Evolutionary conservation across 2,113 vertebrate species (phyloP).

Genomic region (Ivindomyrus marchei): DNA sequence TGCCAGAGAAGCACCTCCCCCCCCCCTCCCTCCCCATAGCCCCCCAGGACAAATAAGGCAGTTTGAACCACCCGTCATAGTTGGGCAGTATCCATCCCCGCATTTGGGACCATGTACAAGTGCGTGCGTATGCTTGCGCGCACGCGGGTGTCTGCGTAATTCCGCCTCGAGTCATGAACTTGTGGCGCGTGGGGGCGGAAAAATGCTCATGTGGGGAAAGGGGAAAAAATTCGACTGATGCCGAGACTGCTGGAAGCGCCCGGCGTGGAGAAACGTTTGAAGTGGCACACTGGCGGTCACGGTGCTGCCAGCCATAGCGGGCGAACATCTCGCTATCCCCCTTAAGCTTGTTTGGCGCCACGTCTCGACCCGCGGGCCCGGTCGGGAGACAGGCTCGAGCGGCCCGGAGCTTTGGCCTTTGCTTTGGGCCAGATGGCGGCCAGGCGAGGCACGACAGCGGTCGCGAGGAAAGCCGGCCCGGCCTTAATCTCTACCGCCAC

Average conservation of each 20-base stretch:
- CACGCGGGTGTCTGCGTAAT: background rate
- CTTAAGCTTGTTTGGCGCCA: constrained; percentile 1
- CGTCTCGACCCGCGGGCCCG: background rate
- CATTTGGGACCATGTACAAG: background rate
- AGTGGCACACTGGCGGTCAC: constrained; percentile 7
- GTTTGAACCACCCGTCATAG: background rate
- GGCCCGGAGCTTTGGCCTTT: background rate
- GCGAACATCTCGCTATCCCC: background rate
- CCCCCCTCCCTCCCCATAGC: no score
- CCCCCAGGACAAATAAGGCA: background rate
- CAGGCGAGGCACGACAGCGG: background rate
- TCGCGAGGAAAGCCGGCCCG: background rate
- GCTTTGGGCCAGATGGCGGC: constrained; percentile 16
- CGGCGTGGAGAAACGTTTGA: background rate
- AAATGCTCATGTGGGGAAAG: background rate
- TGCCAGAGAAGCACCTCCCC: background rate
- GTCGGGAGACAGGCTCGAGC: background rate
- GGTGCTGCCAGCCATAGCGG: background rate
- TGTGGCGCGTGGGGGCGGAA: background rate
- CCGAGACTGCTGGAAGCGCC: background rate
- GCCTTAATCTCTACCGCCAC: background rate
- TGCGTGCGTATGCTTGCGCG: background rate
- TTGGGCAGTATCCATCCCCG: background rate
- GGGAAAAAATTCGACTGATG: background rate
- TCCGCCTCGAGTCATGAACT: background rate